Conservation (phyloP, 1,140 invertebrate species). For the Atta cephalotes region DNA sequence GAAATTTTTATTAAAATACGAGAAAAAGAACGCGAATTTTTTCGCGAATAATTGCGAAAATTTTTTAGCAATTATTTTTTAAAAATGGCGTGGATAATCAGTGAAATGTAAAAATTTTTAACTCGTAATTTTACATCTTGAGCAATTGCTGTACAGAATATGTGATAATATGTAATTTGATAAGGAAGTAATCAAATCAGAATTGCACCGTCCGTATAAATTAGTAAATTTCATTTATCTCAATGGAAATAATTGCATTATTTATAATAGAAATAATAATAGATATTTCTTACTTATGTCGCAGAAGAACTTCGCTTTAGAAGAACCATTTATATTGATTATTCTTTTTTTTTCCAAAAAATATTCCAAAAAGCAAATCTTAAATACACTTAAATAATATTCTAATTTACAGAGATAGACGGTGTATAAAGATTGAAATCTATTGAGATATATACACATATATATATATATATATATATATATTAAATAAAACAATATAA, state of each 20-base stretch:
- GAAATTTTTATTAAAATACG: conserved; percentile 46
- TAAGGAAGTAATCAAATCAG: conserved; percentile 45
- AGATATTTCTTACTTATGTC: not conserved
- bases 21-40: conserved; percentile 22
- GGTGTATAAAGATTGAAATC: conserved; percentile 24
- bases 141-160: conserved; percentile 46
- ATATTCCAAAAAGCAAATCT: not conserved
- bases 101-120: conserved; percentile 36
- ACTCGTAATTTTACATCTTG: conserved; percentile 68
- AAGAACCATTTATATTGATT: conserved; percentile 16
- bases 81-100: conserved; percentile 59
- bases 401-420: not conserved
- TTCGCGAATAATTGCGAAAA: conserved; percentile 31
- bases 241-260: not conserved
- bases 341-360: not conserved
- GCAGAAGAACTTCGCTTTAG: not conserved
- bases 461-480: not conserved
- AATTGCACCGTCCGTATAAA: conserved; percentile 62
- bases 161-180: conserved; percentile 38
- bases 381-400: not conserved
- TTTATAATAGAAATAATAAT: conserved; percentile 29
- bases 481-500: too few species aligned
- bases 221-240: conserved; percentile 44
- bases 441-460: conserved; percentile 22
- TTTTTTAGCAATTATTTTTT: conserved; percentile 53